Conservation (phyloP, 2,888 invertebrate genomes). For the Chydorus sphaericus region DNA sequence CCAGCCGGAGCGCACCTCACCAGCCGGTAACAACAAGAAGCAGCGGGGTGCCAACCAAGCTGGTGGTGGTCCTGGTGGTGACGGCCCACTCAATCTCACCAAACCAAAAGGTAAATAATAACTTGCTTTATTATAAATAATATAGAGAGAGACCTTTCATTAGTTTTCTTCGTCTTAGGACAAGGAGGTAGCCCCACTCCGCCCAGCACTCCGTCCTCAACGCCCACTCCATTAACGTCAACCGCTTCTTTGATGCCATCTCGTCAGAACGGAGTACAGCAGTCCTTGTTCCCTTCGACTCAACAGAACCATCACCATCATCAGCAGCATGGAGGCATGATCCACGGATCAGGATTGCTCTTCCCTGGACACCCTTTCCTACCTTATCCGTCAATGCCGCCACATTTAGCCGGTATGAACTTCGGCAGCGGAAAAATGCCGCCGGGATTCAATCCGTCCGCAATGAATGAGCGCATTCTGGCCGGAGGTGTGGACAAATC, state of each 20-base stretch:
- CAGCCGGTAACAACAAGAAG: conserved; percentile 20
- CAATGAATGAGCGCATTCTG: conserved; percentile 23
- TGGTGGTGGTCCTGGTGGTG: conserved; percentile 42
- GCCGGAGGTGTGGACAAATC: conserved; percentile 17
- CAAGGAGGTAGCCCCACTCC: conserved; percentile 11
- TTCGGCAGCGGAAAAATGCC: conserved; percentile 25
- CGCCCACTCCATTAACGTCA: conserved; percentile 6
- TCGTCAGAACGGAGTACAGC: too few species aligned
- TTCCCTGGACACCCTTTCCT: conserved; percentile 6
- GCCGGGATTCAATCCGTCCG: conserved; percentile 19
- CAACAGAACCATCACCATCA: neutral
- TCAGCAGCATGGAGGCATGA: too few species aligned
- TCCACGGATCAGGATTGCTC: conserved; percentile 8
- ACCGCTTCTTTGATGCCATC: neutral
- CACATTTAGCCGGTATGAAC: conserved; percentile 7
- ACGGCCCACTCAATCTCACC: conserved; percentile 73
- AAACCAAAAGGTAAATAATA: conserved; percentile 51
- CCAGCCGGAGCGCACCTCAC: conserved; percentile 20
- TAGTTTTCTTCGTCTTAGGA: neutral
- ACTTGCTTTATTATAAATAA: too few species aligned
- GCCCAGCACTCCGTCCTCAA: conserved; percentile 12
- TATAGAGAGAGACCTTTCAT: too few species aligned
- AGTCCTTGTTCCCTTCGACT: neutral
- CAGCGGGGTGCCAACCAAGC: too few species aligned
- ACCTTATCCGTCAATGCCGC: neutral